These are phyloP conservation scores for Sinocyclocheilus anophthalmus DNA, from an alignment of 2,113 vertebrate species.

Conservation along the genomic window DNA sequence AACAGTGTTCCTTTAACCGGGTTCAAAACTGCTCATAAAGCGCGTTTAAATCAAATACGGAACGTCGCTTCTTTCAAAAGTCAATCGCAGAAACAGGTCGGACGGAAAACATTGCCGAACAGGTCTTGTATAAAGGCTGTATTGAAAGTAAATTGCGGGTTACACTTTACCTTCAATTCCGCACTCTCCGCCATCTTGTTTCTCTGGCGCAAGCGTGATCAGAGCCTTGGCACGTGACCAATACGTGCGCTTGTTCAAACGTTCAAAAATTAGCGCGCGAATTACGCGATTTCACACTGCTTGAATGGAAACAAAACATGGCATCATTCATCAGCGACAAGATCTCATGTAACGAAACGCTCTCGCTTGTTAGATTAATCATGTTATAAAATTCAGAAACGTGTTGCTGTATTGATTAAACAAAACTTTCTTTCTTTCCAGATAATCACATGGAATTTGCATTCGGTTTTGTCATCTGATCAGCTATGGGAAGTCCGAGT, in stretches of 20 bases:
- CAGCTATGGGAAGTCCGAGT: background rate
- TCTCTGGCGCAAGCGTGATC: conserved; percentile 88
- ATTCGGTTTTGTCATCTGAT: background rate
- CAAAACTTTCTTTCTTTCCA: background rate
- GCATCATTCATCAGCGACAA: background rate
- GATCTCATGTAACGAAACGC: background rate
- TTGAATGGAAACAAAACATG: background rate
- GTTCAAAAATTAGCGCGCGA: conserved; percentile 54
- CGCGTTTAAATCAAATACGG: conserved; percentile 6
- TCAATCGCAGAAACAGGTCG: background rate
- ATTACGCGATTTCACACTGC: background rate
- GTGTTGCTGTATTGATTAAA: background rate
- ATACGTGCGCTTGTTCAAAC: conserved; percentile 41
- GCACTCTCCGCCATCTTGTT: conserved; percentile 99
- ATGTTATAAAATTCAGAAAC: background rate
- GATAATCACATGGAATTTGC: background rate
- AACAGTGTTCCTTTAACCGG: conserved; percentile 55
- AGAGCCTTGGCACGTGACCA: conserved; percentile 79
- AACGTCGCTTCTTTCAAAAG: background rate
- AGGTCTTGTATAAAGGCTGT: conserved; percentile 46
- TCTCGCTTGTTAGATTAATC: background rate
- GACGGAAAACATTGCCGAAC: background rate
- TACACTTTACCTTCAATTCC: conserved; percentile 99
- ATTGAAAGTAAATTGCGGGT: conserved; percentile 79
- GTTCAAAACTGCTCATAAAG: conserved; percentile 1